Base-by-base conservation (phyloP, 2,113 vertebrate species). In the Percina caprodes region DNA sequence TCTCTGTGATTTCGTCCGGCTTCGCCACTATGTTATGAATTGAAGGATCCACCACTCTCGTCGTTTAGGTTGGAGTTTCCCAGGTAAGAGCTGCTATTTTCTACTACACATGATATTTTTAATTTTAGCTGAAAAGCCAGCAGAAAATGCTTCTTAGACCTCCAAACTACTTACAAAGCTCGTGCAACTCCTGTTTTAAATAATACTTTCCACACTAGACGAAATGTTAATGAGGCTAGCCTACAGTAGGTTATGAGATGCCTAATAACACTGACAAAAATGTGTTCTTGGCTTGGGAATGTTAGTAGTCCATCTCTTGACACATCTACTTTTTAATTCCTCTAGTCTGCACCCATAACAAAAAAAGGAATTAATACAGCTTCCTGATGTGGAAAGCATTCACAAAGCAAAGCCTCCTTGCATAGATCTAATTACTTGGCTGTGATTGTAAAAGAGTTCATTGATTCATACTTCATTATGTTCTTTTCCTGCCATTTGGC, bases 81-180 rank as follows among this genome's bases (percentile, higher is more conserved):
- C 88, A 90, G 90, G 92, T 93, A 85, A 91, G 84, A 77, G 0
- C 3, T 39, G 3, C 39, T 23, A 19, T n/a, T 30, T 30, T 30
- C 3, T 30, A 30, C 30, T 30, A 30, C 4, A 30, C 30, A 4
- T 30, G 3, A 30, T 30, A 30, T 30, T 30, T 30, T 30, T 30
- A 3, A 4, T 30, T 30, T 30, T 30, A 30, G 30, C 30, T 30
- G 30, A 3, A 30, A 30, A 30, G 30, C 30, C 56, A 30, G 18
- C 19, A 54, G 30, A 71, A 24, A 58, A 0, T 3, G 23, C 16
- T 55, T 54, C 21, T 19, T 18, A 45, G 52, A 56, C 26, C 46
- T 61, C 33, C 6, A 24, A 0, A 72, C 16, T 18, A 18, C 59
- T 9, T 1, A 15, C 30, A 14, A n/a, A 24, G 68, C 56, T 49